Conservation (phyloP, 92 coral and sea anemone genomes). For the Actinernus sp. region DNA sequence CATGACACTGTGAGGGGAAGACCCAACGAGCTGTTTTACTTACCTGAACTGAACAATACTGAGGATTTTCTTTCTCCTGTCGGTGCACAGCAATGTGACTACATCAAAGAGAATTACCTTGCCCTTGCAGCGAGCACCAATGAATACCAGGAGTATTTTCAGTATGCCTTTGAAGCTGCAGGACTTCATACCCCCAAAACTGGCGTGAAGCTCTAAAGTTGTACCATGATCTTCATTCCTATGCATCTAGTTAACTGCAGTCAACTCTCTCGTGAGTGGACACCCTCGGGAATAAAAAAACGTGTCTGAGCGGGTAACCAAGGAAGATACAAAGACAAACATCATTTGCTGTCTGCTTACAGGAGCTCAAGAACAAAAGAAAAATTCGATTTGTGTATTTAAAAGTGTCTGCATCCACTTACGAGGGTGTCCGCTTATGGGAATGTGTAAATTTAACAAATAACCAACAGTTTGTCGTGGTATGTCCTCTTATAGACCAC, state of each 20-base stretch:
- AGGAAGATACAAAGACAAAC: no score
- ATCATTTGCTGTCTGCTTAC: no score
- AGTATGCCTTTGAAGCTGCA: constrained; percentile 31
- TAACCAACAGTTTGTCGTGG: no score
- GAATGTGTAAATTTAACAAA: no score
- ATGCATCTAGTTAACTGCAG: constrained; percentile 8
- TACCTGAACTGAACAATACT: no score
- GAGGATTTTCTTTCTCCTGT: constrained; percentile 40
- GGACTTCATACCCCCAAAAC: constrained; percentile 39
- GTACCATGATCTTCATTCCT: constrained; percentile 38
- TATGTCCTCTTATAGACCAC: no score
- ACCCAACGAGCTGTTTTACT: no score
- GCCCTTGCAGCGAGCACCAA: constrained; percentile 11
- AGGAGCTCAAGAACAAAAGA: no score
- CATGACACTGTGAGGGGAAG: constrained; percentile 26
- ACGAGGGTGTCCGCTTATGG: no score
- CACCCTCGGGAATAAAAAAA: neutral
- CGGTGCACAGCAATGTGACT: constrained; percentile 33
- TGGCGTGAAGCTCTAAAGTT: constrained; percentile 60
- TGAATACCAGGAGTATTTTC: constrained; percentile 45
- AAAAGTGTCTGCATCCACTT: no score
- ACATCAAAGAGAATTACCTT: constrained; percentile 29
- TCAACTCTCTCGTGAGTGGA: no score
- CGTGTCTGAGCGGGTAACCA: constrained; percentile 2
- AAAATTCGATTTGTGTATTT: no score